Percentiles rank a stretch among this genome's conserved stretches.
phyloP scores from a whole-genome alignment of 2,797 vertebrate genomes.

The Intellagama lesueurii region DNA sequence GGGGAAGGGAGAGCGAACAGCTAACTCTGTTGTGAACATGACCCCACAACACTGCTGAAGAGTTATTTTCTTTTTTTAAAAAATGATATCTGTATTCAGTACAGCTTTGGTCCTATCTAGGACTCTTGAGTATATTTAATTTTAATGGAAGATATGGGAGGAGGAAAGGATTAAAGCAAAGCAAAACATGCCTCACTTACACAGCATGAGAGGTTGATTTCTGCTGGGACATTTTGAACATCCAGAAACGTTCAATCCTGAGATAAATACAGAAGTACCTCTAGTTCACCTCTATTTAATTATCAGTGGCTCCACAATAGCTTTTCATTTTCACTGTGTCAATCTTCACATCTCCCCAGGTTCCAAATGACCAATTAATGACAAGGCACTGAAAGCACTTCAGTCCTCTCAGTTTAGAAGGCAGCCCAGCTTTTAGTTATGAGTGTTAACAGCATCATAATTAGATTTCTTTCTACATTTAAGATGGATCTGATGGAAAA shows the following conservation, averaged over 20 bases:
- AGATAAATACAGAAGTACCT: conserved; percentile 48
- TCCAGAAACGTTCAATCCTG: conserved; percentile 30
- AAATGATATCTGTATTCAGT: background rate
- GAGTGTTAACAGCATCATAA: conserved; percentile 69
- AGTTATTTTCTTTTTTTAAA: background rate
- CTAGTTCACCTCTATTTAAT: conserved; percentile 60
- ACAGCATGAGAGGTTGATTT: conserved; percentile 44
- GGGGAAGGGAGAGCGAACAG: background rate
- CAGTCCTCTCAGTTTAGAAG: conserved; percentile 50
- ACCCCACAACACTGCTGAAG: background rate
- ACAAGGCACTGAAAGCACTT: conserved; percentile 54
- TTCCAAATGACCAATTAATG: conserved; percentile 72
- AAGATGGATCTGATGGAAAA: conserved; percentile 58
- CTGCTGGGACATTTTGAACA: conserved; percentile 22
- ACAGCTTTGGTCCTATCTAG: background rate
- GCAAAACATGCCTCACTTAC: conserved; percentile 19
- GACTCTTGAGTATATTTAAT: conserved; percentile 19
- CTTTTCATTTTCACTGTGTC: conserved; percentile 68
- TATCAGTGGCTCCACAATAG: conserved; percentile 60
- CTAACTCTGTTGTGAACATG: background rate
- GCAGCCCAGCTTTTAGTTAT: conserved; percentile 58
- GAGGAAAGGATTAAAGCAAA: conserved; percentile 17
- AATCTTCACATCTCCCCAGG: conserved; percentile 57
- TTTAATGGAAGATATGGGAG: conserved; percentile 15
- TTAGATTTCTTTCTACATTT: conserved; percentile 68